phyloP scores from a whole-genome alignment of 2,888 invertebrate genomes.

The Agrilus cyanescens region DNA sequence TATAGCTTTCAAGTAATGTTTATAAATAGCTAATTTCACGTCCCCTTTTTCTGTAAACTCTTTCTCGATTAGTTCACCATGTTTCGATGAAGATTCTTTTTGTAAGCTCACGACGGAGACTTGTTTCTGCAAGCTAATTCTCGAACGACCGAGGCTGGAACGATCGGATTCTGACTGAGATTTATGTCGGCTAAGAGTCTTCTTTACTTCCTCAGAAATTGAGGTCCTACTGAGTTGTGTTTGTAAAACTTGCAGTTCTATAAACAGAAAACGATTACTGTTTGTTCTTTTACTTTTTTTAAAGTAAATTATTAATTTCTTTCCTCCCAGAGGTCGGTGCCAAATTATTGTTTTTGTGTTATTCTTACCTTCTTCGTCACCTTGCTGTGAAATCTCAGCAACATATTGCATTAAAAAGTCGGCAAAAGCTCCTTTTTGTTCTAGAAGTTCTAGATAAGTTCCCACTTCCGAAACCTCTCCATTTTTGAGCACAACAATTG shows the following conservation, averaged over 20 bases:
- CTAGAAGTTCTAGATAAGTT: conserved; percentile 77
- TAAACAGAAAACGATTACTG: conserved; percentile 12
- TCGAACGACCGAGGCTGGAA: conserved; percentile 39
- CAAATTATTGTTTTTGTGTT: no score
- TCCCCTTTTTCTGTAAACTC: conserved; percentile 89
- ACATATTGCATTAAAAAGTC: conserved; percentile 73
- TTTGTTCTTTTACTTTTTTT: conserved; percentile 20
- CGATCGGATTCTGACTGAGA: conserved; percentile 65
- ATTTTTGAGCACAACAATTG: conserved; percentile 77
- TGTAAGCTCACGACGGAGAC: conserved; percentile 23
- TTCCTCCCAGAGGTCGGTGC: no score
- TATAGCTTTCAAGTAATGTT: conserved; percentile 76
- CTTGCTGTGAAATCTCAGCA: conserved; percentile 49
- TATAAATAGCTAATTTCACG: conserved; percentile 79
- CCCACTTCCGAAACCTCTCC: conserved; percentile 84
- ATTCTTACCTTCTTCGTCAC: conserved; percentile 30
- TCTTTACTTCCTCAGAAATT: conserved; percentile 47
- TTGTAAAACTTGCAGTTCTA: conserved; percentile 58
- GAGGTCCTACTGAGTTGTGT: conserved; percentile 57
- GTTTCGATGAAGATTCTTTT: conserved; percentile 29
- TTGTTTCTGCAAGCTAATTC: conserved; percentile 38
- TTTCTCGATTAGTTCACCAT: conserved; percentile 73
- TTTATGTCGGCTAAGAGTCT: conserved; percentile 52
- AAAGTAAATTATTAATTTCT: conserved; percentile 15
- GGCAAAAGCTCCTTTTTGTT: conserved; percentile 73